Evolutionary conservation across 1,140 invertebrate species (phyloP).

Genomic region (Leptopilina clavipes): DNA sequence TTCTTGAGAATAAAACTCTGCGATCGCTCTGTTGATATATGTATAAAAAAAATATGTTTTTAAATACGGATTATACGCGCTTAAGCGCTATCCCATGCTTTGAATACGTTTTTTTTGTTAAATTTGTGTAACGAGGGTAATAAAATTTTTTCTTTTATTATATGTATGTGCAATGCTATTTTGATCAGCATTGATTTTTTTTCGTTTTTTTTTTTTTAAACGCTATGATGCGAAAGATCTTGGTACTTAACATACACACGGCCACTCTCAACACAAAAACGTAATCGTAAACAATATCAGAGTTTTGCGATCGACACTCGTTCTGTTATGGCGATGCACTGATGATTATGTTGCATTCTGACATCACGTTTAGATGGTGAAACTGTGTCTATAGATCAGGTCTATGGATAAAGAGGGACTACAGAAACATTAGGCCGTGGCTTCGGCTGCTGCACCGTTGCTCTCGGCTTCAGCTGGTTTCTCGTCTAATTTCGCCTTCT

Average conservation of each 20-base stretch:
- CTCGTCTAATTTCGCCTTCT: conserved; percentile 83
- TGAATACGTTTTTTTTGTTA: conserved; percentile 20
- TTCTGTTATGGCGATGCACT: conserved; percentile 58
- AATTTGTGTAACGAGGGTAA: conserved; percentile 27
- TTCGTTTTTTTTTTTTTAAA: conserved; percentile 22
- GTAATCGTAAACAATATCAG: conserved; percentile 54
- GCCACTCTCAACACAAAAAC: conserved; percentile 58
- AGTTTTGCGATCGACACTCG: conserved; percentile 55
- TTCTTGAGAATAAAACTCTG: background rate
- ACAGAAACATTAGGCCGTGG: conserved; percentile 77
- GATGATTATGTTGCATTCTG: conserved; percentile 65
- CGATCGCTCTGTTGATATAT: conserved; percentile 7
- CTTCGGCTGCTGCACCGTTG: conserved; percentile 76
- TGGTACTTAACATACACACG: conserved; percentile 56
- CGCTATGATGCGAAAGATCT: conserved; percentile 45
- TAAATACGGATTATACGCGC: conserved; percentile 20
- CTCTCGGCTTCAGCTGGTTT: conserved; percentile 76
- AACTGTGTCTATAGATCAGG: conserved; percentile 69
- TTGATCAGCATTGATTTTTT: conserved; percentile 43
- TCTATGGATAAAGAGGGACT: conserved; percentile 61
- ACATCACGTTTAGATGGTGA: conserved; percentile 65
- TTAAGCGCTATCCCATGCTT: conserved; percentile 15
- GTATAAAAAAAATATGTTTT: background rate
- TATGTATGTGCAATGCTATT: conserved; percentile 43
- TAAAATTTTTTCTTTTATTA: background rate